Conservation (phyloP, 92 coral and sea anemone genomes). For the Galaxea fascicularis region DNA sequence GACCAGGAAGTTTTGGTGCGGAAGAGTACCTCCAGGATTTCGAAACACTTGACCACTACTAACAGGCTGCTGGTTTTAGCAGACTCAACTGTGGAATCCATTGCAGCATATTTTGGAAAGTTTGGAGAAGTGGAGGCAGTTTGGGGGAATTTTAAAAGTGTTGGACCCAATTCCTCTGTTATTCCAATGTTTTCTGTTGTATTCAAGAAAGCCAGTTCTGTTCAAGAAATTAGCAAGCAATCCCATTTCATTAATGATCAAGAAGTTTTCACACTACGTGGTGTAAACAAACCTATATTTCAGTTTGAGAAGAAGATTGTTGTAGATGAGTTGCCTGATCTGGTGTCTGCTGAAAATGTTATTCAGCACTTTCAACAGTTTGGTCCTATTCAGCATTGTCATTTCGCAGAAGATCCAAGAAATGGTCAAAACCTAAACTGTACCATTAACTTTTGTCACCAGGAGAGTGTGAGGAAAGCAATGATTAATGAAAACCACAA, state of each 20-base stretch:
- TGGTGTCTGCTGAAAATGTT: conserved; percentile 21
- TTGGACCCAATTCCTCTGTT: neutral
- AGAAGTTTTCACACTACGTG: neutral
- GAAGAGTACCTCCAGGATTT: conserved; percentile 12
- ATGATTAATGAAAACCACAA: conserved; percentile 15
- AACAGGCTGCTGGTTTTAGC: conserved; percentile 46
- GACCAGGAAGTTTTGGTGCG: conserved; percentile 20
- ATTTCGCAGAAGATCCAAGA: conserved; percentile 9
- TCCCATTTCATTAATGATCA: conserved; percentile 1
- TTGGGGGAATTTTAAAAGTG: neutral
- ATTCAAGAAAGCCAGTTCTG: neutral
- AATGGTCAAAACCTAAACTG: conserved; percentile 25
- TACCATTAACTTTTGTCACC: conserved; percentile 22
- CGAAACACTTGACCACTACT: conserved; percentile 29
- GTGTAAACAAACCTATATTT: neutral
- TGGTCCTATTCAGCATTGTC: conserved; percentile 44
- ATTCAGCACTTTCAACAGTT: conserved; percentile 56
- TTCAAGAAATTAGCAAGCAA: neutral
- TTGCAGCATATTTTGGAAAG: conserved; percentile 49
- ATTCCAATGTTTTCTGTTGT: conserved; percentile 1
- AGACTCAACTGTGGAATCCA: conserved; percentile 50
- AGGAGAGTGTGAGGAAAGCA: conserved; percentile 18
- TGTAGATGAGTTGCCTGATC: conserved; percentile 43
- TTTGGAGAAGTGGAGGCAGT: conserved; percentile 28
- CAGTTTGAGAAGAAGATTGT: conserved; percentile 26